Evolutionary conservation across 2,888 invertebrate genomes (phyloP), one percentile per base, ranked within the genome.

Genomic region (Tenthredo livida): DNA sequence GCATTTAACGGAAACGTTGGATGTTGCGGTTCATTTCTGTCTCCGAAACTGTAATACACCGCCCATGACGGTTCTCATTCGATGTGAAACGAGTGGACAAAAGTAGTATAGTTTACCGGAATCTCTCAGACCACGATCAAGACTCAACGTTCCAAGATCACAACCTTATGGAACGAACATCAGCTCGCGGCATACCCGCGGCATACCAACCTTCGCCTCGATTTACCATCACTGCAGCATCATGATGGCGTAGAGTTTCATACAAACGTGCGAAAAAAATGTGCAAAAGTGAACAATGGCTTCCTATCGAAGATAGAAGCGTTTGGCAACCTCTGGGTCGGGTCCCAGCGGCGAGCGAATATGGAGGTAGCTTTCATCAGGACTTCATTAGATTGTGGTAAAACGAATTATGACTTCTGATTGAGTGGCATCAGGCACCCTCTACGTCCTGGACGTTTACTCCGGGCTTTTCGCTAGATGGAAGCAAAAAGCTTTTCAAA

Each of bases 341-440:
- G 50, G 88, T 89, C 90, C 90, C 89, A 90, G 87, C 88, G 89
- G 89, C 86, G 85, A 87, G 92, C 91, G 80, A 80, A 50, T 80
- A 61, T 17, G 40, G 21, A 58, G 58, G 80, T 37, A 61, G 80
- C 92, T 92, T 93, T 93, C 93, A 93, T 93, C 92, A 93, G 90
- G 92, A 92, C 93, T 93, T 93, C 92, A 92, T 93, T 93, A 93
- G 91, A 90, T 90, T 89, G 89, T 88, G 91, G 91, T 93, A 50
- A 93, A 93, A 93, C 93, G 92, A 93, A 93, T 93, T 93, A 93
- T 93, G 93, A 93, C 93, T 92, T 93, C 92, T 93, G 93, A 93
- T 93, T 92, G 93, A 92, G 93, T 90, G 90, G 89, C 77, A 29
- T 40, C 33, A 21, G 78, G 29, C 47, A 78, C 58, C 54, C 29